Base-by-base conservation (phyloP, 2,888 invertebrate genomes). In the Flabesymbios commensalis region DNA sequence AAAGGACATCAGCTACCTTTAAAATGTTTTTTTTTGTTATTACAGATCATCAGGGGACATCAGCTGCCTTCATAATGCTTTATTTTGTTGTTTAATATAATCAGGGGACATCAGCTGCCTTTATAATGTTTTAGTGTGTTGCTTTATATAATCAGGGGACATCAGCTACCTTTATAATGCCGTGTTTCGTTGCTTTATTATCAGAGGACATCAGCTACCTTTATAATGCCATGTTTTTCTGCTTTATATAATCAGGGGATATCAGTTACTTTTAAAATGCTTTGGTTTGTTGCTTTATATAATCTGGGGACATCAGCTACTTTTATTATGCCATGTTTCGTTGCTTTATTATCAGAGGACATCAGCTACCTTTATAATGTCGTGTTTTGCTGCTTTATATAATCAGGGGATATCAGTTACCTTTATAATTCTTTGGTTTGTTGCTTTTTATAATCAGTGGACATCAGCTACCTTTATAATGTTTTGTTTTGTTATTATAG, bases 81-180 rank as follows among this genome's bases (percentile, higher is more conserved):
- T 17, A 24, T 28, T 45, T 57, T 45, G n/a, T 24, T 63, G 81
- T 5, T 73, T 83, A n/a, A n/a, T 76, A 76, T 88, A 28, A n/a
- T n/a, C n/a, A n/a, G n/a, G n/a, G n/a, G n/a, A n/a, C n/a, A n/a
- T n/a, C n/a, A n/a, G n/a, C n/a, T n/a, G n/a, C n/a, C n/a, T n/a
- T n/a, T n/a, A n/a, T n/a, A 45, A 26, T 45, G 22, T 17, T 5
- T 14, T 51, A 14, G 17, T n/a, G 14, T 10, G 19, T 51, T 10
- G n/a, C 19, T 51, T 14, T 41, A 36, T 41, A 22, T 42, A 24
- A 10, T 51, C 19, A 32, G n/a, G 36, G 4, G 22, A 52, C 19
- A 10, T 24, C 28, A 45, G n/a, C n/a, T 48, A 26, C 22, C 19
- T 33, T n/a, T 3, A 17, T 24, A 2, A n/a, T n/a, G n/a, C n/a